These are phyloP conservation scores for Stenoptilia bipunctidactyla DNA, from an alignment of 2,888 invertebrate species.

Conservation along the genomic window DNA sequence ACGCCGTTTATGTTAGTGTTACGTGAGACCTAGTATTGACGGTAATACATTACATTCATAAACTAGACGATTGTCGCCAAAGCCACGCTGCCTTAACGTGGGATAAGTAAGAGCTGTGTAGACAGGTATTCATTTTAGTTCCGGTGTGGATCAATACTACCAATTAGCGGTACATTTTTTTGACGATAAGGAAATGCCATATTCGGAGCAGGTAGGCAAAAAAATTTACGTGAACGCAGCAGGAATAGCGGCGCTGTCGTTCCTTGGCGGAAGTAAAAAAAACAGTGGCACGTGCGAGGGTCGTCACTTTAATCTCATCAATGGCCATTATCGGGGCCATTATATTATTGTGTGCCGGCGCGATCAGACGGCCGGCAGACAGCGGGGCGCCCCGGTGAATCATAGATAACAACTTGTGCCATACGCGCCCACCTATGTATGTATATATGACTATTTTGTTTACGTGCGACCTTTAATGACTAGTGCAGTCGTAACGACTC, in stretches of 20 bases:
- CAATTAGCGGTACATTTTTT: background rate
- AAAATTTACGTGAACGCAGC: background rate
- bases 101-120: too few species aligned
- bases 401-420: slow-evolving; percentile 56
- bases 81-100: too few species aligned
- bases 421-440: slow-evolving; percentile 54
- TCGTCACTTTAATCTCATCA: slow-evolving; percentile 52
- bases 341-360: slow-evolving; percentile 43
- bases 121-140: too few species aligned
- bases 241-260: background rate
- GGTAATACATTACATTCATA: slow-evolving; percentile 7
- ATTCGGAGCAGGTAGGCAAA: background rate
- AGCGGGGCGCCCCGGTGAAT: slow-evolving; percentile 65
- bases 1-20: slow-evolving; percentile 48
- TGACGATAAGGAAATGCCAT: background rate
- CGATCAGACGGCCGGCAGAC: slow-evolving; percentile 61
- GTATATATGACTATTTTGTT: slow-evolving; percentile 36
- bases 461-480: slow-evolving; percentile 60
- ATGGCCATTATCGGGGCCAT: slow-evolving; percentile 46
- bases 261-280: slow-evolving; percentile 19
- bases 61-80: too few species aligned
- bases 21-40: slow-evolving; percentile 35
- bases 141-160: background rate
- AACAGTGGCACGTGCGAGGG: slow-evolving; percentile 32
- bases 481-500: slow-evolving; percentile 14